Evolutionary conservation across 2,797 vertebrate genomes (phyloP), one percentile per base, ranked within the genome.

Genomic region (Sebastes kiyomatsui): DNA sequence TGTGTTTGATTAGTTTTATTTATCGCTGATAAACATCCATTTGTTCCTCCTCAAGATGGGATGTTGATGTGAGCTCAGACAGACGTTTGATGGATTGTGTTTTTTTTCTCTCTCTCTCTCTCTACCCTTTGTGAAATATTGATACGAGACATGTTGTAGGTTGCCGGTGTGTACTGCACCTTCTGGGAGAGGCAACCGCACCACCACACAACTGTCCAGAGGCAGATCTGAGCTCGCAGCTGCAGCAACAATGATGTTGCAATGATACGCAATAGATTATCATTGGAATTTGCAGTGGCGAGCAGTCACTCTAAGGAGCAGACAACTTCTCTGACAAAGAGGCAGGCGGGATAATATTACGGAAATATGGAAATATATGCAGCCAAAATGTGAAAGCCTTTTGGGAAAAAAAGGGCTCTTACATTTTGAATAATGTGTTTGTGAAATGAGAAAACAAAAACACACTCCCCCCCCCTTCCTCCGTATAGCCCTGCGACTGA

Each of bases 1-100:
- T 87, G 85, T 87, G 67, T 87, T 79, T 66, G 18, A 88, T 90
- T 76, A 65, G 32, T 68, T 82, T 79, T 79, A 80, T 86, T 83
- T 78, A 76, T 86, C 56, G 33, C 42, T 46, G 49, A 85, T 81
- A 81, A 75, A 81, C 67, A 77, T 52, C 42, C 56, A 76, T 30
- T 22, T 72, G 72, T 75, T 74, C 32, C 28, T 75, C 66, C 67
- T 78, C 4, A 7, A 73, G 59, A 83, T 23, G 20, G 27, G 20
- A 69, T 27, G 9, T 61, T 55, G 5, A 46, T 32, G 27, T 20
- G 71, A 80, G 71, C 59, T 64, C 59, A 38, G 67, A 30, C 32
- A 70, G 75, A 35, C 1, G 2, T 70, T 70, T 59, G 49, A 79
- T 49, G 38, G 54, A 54, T 49, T 23, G 12, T 4, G 1, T n/a